A percentile compares a stretch with the other conserved stretches of the same genome.
Conservation (phyloP, 53 echinoderm and acorn worm genomes). For the Apostichopus leukothele region DNA sequence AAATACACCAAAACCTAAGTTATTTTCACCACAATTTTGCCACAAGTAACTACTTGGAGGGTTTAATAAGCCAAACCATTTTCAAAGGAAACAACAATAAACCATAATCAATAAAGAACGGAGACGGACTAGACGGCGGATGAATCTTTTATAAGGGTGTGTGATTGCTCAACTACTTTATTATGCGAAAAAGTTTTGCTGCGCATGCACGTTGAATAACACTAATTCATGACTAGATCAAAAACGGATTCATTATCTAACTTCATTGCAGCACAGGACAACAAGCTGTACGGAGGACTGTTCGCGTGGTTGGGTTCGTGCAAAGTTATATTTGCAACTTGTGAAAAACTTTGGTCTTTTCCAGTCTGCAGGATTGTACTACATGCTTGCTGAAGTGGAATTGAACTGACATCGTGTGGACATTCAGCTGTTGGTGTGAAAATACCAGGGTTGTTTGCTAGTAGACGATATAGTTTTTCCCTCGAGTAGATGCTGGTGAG, state of each 20-base stretch:
- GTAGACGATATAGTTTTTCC: background rate
- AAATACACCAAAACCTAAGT: background rate
- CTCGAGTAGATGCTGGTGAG: background rate
- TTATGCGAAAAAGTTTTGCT: slow-evolving; percentile 35
- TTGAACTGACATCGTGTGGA: slow-evolving; percentile 37
- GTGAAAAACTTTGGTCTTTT: slow-evolving; percentile 20
- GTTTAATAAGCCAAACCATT: background rate
- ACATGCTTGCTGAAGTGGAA: slow-evolving; percentile 46
- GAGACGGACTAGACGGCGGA: slow-evolving; percentile 38
- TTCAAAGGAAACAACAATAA: background rate
- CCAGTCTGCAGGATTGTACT: slow-evolving; percentile 30
- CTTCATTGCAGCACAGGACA: slow-evolving; percentile 30
- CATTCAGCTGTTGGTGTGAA: slow-evolving; percentile 39
- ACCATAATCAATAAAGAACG: slow-evolving; percentile 4
- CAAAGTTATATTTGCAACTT: background rate
- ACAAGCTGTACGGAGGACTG: slow-evolving; percentile 9
- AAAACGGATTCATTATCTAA: background rate
- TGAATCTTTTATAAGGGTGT: slow-evolving; percentile 31
- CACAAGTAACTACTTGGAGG: background rate
- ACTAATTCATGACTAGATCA: background rate
- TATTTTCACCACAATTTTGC: background rate
- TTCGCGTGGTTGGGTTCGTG: background rate
- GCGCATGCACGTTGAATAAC: slow-evolving; percentile 13
- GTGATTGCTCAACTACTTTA: slow-evolving; percentile 32
- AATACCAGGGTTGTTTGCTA: background rate